Base-by-base conservation (phyloP, 2,888 invertebrate genomes). In the Brachypterus glaber region DNA sequence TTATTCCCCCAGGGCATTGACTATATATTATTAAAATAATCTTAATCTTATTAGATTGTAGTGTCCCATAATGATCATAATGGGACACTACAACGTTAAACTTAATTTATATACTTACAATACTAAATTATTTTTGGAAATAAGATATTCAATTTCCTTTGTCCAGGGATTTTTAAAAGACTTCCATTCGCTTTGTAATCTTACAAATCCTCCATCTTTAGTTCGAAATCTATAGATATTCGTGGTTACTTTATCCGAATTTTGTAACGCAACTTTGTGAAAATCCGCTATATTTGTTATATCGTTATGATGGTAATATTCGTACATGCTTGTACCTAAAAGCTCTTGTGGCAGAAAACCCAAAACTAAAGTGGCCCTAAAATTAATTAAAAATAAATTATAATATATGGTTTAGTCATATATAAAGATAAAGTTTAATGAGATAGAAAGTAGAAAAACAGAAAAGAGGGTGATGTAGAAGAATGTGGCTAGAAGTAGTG, bases 81-180 rank as follows among this genome's bases (percentile, higher is more conserved):
- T n/a, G n/a, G n/a, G n/a, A n/a, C n/a, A n/a, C n/a, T n/a, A n/a
- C n/a, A n/a, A n/a, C n/a, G n/a, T n/a, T n/a, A n/a, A n/a, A n/a
- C n/a, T n/a, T n/a, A n/a, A n/a, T n/a, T n/a, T n/a, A n/a, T n/a
- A n/a, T 33, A 51, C 74, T 70, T 63, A 82, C 73, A 77, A 68
- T 41, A 88, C 73, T 31, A 87, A 73, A 1, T 79, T 81, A 67
- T 92, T 91, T 62, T 86, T 88, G 0, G 90, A 84, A 48, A 91
- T 82, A 46, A 93, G 72, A 59, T 84, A 89, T 58, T 95, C 93
- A 44, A 90, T 80, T 57, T 93, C 93, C 66, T 90, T 90, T 1
- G 92, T 93, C 92, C 92, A 93, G 0, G 95, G 95, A 67, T 93
- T 93, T 54, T 78, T 78, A 62, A 95, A 92, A 0, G 86, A 80